Evolutionary conservation across 2,797 vertebrate species (phyloP), one percentile per base, ranked within the genome.

Genomic region (Melopsittacus undulatus): DNA sequence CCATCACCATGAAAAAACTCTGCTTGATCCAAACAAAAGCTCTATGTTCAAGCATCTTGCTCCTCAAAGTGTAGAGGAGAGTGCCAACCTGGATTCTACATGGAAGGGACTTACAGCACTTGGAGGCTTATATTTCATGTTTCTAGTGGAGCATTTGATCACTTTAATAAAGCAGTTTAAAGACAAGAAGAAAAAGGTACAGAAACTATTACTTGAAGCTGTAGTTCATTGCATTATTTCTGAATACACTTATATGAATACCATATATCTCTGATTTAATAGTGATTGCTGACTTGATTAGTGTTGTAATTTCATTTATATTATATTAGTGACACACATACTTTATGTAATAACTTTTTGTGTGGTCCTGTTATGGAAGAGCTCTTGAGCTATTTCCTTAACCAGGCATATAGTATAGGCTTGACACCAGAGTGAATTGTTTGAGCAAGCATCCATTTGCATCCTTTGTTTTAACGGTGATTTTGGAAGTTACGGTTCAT

Each of bases 81-180:
- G 83, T 38, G 97, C 98, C 68, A 96, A 98, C 93, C 98, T 99
- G 96, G 99, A 99, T 96, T 97, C 97, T 2, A 99, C 99, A 1
- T 99, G 99, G 99, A 99, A 99, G 45, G 99, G 99, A 22, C 97
- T 99, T 85, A 99, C 99, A 6, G 99, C 99, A 4, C 98, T 99
- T 86, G 97, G 98, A 5, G 99, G 99, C 24, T 98, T 99, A n/a
- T 99, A 99, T 97, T 96, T 99, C 96, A 99, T 99, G 99, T 99
- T 99, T 91, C 98, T 99, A 46, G 99, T 99, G 64, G 99, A 99
- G 86, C 99, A 99, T 96, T 98, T 99, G 92, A 98, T 99, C 85
- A 99, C 99, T 13, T 98, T 99, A 92, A 99, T 99, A 67, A 99
- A 99, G 72, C 99, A 99, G 97, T 99, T 99, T 98, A 99, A 99